These are phyloP conservation scores for Cydia pomonella DNA, from an alignment of 1,140 invertebrate genomes.

Conservation along the genomic window DNA sequence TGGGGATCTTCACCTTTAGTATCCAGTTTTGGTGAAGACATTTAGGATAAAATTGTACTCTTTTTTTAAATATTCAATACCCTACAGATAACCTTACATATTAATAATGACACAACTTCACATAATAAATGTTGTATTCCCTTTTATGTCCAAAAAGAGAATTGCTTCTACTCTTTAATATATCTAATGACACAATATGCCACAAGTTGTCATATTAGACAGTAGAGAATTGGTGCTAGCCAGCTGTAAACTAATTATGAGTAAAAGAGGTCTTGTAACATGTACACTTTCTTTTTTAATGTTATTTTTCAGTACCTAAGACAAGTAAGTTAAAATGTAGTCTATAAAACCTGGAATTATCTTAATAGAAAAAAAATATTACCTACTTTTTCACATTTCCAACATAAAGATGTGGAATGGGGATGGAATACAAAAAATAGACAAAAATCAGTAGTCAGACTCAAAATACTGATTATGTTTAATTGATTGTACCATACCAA, in stretches of 20 bases:
- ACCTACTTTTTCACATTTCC: no score
- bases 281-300: no score
- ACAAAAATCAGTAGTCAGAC: no score
- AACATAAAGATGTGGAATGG: no score
- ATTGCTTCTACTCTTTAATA: background rate
- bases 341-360: background rate
- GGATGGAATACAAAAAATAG: background rate
- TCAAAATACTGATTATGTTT: no score
- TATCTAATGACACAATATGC: background rate
- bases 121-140: background rate
- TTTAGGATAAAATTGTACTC: background rate
- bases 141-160: background rate
- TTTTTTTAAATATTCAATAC: background rate
- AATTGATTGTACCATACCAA: no score
- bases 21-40: background rate
- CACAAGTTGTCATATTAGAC: constrained; percentile 11
- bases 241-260: background rate
- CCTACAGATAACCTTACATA: background rate
- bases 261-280: background rate
- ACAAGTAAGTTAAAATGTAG: background rate
- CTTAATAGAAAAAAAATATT: no score
- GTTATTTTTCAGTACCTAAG: background rate
- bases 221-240: background rate
- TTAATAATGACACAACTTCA: background rate
- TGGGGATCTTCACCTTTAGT: background rate